Conservation (phyloP, 2,888 invertebrate genomes). For the Creontiades dilutus region DNA sequence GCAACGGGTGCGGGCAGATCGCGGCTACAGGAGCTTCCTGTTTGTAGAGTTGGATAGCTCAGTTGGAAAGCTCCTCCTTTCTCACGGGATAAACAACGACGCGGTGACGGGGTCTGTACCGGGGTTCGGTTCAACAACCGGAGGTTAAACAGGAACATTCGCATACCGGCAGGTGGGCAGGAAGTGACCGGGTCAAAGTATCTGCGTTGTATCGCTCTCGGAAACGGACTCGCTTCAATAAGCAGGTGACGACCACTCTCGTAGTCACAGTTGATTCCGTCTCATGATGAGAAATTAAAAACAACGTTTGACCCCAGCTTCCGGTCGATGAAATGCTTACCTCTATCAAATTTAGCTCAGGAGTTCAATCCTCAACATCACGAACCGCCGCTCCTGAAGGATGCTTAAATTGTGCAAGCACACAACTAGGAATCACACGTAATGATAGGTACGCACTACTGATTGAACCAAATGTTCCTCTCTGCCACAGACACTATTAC, state of each 20-base stretch:
- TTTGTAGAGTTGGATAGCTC: neutral
- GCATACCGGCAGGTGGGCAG: conserved; percentile 14
- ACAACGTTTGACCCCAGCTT: no score
- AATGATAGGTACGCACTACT: no score
- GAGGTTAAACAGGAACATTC: conserved; percentile 32
- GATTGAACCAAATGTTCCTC: no score
- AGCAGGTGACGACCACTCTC: neutral
- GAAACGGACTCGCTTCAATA: neutral
- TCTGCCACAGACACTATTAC: no score
- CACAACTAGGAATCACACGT: no score
- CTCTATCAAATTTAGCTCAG: no score
- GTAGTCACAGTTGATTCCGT: neutral
- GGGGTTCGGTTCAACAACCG: conserved; percentile 13
- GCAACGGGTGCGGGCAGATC: neutral
- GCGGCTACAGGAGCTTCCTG: neutral
- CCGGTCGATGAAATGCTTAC: no score
- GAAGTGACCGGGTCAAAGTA: conserved; percentile 18
- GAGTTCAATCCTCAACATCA: no score
- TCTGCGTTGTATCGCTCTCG: neutral
- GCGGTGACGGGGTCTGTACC: no score
- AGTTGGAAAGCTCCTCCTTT: neutral
- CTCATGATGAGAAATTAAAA: no score
- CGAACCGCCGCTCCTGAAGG: no score
- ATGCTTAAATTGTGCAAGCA: no score
- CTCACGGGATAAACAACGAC: neutral